Evolutionary conservation across 2,113 vertebrate genomes (phyloP).

Genomic region (Agelaius tricolor): DNA sequence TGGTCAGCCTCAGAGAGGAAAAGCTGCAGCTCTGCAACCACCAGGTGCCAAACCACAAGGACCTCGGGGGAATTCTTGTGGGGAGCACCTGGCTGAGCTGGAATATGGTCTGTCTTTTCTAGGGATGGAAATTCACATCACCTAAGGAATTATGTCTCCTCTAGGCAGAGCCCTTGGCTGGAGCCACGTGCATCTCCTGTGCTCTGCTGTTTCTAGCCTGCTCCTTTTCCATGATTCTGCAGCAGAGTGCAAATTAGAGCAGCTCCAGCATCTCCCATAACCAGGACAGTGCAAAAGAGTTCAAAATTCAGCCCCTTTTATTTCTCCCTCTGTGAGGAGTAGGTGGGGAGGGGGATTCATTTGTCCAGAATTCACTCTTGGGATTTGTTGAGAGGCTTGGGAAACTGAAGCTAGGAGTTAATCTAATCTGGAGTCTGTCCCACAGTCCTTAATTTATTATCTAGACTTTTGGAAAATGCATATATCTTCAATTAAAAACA

Average conservation of each 20-base stretch:
- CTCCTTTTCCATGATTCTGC: not conserved
- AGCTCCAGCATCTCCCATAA: not conserved
- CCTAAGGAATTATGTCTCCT: not conserved
- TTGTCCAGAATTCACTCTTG: not conserved
- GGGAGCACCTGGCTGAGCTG: conserved; percentile 18
- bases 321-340: not conserved
- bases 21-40: not conserved
- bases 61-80: not conserved
- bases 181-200: not conserved
- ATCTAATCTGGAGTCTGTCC: not conserved
- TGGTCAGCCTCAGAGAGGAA: not conserved
- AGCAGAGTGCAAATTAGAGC: not conserved
- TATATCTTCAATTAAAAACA: conserved; percentile 4
- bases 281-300: not conserved
- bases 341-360: not conserved
- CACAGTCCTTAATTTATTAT: conserved; percentile 11
- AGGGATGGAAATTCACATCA: not conserved
- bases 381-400: not conserved
- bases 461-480: conserved; percentile 20
- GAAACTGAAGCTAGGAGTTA: not conserved
- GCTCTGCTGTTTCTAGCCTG: not conserved
- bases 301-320: not conserved
- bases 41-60: not conserved
- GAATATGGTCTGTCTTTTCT: not conserved
- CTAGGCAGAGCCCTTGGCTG: not conserved